A percentile compares a stretch with the other conserved stretches of the same genome.
Conservation (phyloP, 2,888 invertebrate genomes). For the Sphaerophoria rueppellii region DNA sequence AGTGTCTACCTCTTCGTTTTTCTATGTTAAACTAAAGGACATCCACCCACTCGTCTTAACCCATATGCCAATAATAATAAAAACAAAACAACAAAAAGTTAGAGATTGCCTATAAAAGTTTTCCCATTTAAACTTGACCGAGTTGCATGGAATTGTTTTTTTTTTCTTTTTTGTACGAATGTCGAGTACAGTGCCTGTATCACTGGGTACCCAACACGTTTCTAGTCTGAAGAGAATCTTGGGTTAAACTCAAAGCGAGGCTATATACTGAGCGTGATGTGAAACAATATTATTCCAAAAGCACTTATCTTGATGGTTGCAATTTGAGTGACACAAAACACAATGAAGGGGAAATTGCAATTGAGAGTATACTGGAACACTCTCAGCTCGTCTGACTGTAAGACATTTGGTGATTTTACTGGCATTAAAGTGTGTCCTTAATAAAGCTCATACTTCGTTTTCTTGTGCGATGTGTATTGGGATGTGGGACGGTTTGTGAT, state of each 20-base stretch:
- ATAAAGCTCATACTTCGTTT: background rate
- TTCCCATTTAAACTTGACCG: slow-evolving; percentile 59
- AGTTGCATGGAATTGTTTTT: slow-evolving; percentile 46
- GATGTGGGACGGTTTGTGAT: too few species aligned
- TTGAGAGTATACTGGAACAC: slow-evolving; percentile 27
- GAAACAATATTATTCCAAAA: slow-evolving; percentile 40
- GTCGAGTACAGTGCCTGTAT: too few species aligned
- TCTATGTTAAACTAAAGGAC: background rate
- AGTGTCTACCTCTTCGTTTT: slow-evolving; percentile 14
- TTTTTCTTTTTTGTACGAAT: background rate
- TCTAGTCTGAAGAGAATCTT: background rate
- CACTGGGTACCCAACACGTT: too few species aligned
- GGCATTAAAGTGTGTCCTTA: slow-evolving; percentile 30
- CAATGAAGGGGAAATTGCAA: slow-evolving; percentile 58
- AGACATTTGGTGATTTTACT: slow-evolving; percentile 42
- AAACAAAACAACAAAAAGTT: slow-evolving; percentile 30
- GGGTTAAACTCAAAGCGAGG: background rate
- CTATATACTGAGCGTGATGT: slow-evolving; percentile 24
- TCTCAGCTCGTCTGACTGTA: slow-evolving; percentile 5
- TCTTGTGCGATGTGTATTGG: background rate
- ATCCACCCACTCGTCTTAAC: slow-evolving; percentile 33
- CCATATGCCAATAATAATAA: slow-evolving; percentile 39
- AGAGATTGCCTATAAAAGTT: slow-evolving; percentile 57
- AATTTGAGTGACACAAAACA: slow-evolving; percentile 47
- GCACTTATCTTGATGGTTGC: slow-evolving; percentile 60